Conservation (phyloP, 2,113 vertebrate species). For the Ahaetulla prasina region DNA sequence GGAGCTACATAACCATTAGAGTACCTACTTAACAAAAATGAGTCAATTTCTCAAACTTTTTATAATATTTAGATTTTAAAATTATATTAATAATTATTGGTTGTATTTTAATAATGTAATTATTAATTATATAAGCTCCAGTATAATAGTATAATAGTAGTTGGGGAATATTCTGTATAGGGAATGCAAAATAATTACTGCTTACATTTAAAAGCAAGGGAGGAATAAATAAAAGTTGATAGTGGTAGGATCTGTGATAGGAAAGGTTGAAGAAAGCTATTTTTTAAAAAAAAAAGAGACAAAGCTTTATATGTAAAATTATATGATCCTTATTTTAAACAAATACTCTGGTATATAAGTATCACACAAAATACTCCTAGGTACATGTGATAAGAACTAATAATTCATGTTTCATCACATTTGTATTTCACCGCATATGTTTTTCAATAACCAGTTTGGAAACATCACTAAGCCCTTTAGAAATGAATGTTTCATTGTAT, state of each 20-base stretch:
- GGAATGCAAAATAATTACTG: neutral
- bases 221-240: neutral
- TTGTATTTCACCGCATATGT: neutral
- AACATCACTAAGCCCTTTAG: neutral
- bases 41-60: neutral
- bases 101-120: neutral
- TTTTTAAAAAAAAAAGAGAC: neutral
- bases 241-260: neutral
- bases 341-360: neutral
- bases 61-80: neutral
- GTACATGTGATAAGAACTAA: neutral
- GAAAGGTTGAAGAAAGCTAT: neutral
- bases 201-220: neutral
- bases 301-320: neutral
- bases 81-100: neutral
- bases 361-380: neutral
- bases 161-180: neutral
- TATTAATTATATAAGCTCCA: neutral
- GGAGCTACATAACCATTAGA: neutral
- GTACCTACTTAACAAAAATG: neutral
- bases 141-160: neutral
- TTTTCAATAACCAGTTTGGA: neutral
- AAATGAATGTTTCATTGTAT: conserved; percentile 4
- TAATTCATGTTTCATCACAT: neutral
- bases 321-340: conserved; percentile 5